Evolutionary conservation across 2,888 invertebrate species (phyloP).

Genomic region (Epinotia ramella): DNA sequence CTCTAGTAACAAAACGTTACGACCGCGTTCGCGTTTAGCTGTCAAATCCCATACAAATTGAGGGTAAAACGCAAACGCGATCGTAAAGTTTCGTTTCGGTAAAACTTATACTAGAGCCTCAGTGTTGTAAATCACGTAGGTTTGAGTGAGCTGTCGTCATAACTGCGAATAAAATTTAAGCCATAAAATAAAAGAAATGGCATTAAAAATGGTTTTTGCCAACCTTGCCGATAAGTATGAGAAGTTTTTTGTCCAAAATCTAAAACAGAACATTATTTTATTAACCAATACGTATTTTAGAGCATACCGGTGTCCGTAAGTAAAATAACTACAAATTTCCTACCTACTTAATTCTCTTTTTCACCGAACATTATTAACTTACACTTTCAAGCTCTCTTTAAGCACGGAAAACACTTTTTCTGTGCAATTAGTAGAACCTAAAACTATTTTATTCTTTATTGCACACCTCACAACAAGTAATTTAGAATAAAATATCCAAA

Average conservation of each 20-base stretch:
- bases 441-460: background rate
- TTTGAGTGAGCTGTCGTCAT: too few species aligned
- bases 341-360: background rate
- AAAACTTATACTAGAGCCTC: too few species aligned
- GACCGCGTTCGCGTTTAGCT: too few species aligned
- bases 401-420: background rate
- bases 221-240: too few species aligned
- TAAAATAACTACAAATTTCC: background rate
- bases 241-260: background rate
- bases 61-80: too few species aligned
- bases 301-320: conserved; percentile 31
- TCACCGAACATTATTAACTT: background rate
- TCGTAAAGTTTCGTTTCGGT: too few species aligned
- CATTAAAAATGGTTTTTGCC: too few species aligned
- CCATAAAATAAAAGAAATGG: too few species aligned
- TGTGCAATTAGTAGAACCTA: background rate
- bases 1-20: too few species aligned
- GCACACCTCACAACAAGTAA: background rate
- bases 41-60: too few species aligned
- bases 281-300: conserved; percentile 18
- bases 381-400: conserved; percentile 3
- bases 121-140: too few species aligned
- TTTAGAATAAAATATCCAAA: background rate
- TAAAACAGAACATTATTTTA: background rate
- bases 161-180: too few species aligned